Evolutionary conservation across 2,888 invertebrate genomes (phyloP), one percentile per base, ranked within the genome.

Genomic region (Tipula unca): DNA sequence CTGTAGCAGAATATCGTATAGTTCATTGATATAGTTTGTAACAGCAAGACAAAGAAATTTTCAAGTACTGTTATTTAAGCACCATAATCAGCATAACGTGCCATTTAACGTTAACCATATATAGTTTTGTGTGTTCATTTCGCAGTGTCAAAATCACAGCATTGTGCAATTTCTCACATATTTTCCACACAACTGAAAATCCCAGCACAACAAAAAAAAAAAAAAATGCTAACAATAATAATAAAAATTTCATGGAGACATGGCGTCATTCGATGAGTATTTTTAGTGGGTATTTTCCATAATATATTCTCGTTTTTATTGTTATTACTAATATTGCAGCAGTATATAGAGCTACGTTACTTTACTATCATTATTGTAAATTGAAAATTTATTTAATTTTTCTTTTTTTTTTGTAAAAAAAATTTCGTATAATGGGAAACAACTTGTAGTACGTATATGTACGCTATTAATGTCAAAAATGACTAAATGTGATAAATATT

Each of bases 301-400:
- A 69, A 69, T 69, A n/a, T 69, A 69, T 69, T 69, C 69, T 69
- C 25, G 69, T 69, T 69, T 48, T 69, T 69, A 69, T 69, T 69
- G 69, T 69, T 69, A 69, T 69, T 69, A 69, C 54, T 25, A 25
- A 3, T 69, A 69, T 69, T 69, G 69, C 69, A 69, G 69, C 69
- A 69, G 25, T 69, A 10, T 69, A 48, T 48, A 5, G 8, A 69
- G 8, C 25, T 69, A 69, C 69, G 69, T 69, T 69, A 69, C 48
- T 20, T 48, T 48, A 48, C 25, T 69, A 69, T 69, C 69, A 25
- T 69, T 69, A 69, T 69, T 25, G 69, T 69, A 69, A 69, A 69
- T 69, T 69, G 69, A 69, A 69, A 69, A 69, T 69, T 69, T 69
- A 69, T 69, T 48, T 25, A 69, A 69, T 69, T 69, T 69, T 69